These are phyloP conservation scores for Melanotaenia boesemani DNA, from an alignment of 2,797 vertebrate species.

Conservation along the genomic window DNA sequence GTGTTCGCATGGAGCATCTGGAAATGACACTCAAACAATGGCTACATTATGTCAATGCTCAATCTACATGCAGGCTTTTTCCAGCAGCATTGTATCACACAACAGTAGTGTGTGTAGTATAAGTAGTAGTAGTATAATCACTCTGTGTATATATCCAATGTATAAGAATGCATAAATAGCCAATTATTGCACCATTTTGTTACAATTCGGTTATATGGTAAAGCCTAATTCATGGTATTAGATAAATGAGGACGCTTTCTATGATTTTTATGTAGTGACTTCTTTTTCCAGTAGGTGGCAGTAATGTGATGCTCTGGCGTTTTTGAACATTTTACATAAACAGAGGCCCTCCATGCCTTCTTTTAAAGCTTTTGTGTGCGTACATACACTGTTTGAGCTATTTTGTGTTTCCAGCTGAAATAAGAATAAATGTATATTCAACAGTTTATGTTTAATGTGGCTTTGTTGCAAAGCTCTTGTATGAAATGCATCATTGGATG, in stretches of 20 bases:
- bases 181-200: not conserved
- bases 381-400: not conserved
- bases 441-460: slow-evolving; percentile 7
- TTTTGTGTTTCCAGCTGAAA: slow-evolving; percentile 2
- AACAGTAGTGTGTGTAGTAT: not conserved
- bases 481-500: slow-evolving; percentile 3
- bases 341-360: not conserved
- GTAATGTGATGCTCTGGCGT: slow-evolving; percentile 55
- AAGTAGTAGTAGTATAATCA: not conserved
- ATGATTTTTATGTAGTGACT: slow-evolving; percentile 30
- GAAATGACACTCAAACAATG: slow-evolving; percentile 60
- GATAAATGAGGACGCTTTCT: not conserved
- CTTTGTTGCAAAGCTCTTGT: slow-evolving; percentile 6
- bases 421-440: not conserved
- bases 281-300: slow-evolving; percentile 75
- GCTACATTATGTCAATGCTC: slow-evolving; percentile 39
- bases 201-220: not conserved
- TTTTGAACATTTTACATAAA: not conserved
- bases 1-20: slow-evolving; percentile 46
- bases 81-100: slow-evolving; percentile 11
- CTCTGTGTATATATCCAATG: not conserved
- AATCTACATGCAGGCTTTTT: slow-evolving; percentile 12
- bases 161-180: slow-evolving; percentile 4
- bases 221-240: not conserved
- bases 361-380: not conserved